phyloP scores from a whole-genome alignment of 30 jellyfish, hydroid and myxozoan species.

The Hydra vulgaris region DNA sequence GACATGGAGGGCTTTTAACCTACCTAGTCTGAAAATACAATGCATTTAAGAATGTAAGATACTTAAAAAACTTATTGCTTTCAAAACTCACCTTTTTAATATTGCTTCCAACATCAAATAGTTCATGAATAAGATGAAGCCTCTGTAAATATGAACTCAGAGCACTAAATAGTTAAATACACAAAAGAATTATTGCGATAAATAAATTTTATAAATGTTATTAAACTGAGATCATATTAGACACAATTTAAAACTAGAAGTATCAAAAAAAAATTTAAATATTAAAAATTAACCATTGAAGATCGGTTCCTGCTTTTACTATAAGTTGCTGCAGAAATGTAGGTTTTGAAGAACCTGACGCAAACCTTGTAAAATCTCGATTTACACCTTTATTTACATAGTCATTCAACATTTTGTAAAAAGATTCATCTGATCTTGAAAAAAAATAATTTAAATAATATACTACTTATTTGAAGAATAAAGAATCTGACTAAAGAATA shows the following conservation, averaged over 20 bases:
- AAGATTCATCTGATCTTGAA: slow-evolving; percentile 27
- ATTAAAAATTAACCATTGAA: slow-evolving; percentile 48
- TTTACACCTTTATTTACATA: slow-evolving; percentile 41
- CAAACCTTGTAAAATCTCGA: slow-evolving; percentile 39
- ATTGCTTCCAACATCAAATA: slow-evolving; percentile 76
- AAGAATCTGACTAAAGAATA: too few species aligned
- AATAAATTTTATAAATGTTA: too few species aligned
- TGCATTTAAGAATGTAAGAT: too few species aligned
- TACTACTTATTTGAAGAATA: too few species aligned
- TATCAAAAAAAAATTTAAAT: too few species aligned
- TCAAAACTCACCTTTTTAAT: slow-evolving; percentile 11
- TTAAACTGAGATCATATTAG: too few species aligned
- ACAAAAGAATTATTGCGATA: too few species aligned
- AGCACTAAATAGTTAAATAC: slow-evolving; percentile 20
- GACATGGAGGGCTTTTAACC: too few species aligned
- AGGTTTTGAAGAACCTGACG: slow-evolving; percentile 54
- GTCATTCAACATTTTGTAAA: slow-evolving; percentile 30
- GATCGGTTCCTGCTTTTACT: slow-evolving; percentile 50
- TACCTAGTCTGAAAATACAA: too few species aligned
- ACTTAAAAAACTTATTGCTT: too few species aligned
- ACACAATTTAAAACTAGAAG: too few species aligned
- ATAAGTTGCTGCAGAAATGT: slow-evolving; percentile 47
- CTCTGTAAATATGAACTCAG: slow-evolving; percentile 30
- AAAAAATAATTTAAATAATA: too few species aligned
- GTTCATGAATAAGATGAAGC: slow-evolving; percentile 34